Base-by-base conservation (phyloP, 2,113 vertebrate genomes). In the Psephotus haematonotus region DNA sequence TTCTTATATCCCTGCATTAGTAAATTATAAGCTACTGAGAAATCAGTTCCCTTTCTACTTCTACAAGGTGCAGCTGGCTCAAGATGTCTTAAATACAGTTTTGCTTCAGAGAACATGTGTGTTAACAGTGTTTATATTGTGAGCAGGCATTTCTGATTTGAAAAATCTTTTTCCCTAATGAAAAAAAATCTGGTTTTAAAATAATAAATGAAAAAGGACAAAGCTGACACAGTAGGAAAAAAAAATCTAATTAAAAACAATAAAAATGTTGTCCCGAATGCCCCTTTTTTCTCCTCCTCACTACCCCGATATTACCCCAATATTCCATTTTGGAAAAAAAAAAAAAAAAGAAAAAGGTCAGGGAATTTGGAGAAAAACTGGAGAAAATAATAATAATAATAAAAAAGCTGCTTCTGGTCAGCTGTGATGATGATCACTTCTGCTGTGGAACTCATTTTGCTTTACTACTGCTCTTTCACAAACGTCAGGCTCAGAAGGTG, bases 1-100 rank as follows among this genome's bases (percentile, higher is more conserved):
- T 59, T 95, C 81, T 96, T 93, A 82, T 63, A 91, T 94, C 90
- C 50, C 81, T 81, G 83, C 67, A 91, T 94, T 92, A 94, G 92
- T 86, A 94, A 96, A 97, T 91, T 39, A 81, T 88, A 90, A 92
- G 37, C 76, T 68, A 71, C 94, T 90, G 50, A 92, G 88, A 91
- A 93, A 90, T 75, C 50, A 60, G 20, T 44, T 85, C 67, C n/a
- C 14, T 57, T 64, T 85, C 74, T 82, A 49, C 33, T 81, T 78
- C 64, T 78, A 29, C 44, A 85, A 82, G 47, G 33, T 37, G 20
- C 43, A 92, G 35, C 37, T 75, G 29, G 53, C 35, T 85, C 37
- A 76, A 86, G 52, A 78, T 55, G 5, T 87, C 33, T 65, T 82
- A 80, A 78, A 74, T 29, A 75, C 3, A 70, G 35, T 63, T 94